Evolutionary conservation across 2,888 invertebrate species (phyloP).

Genomic region (Slavum lentiscoides): DNA sequence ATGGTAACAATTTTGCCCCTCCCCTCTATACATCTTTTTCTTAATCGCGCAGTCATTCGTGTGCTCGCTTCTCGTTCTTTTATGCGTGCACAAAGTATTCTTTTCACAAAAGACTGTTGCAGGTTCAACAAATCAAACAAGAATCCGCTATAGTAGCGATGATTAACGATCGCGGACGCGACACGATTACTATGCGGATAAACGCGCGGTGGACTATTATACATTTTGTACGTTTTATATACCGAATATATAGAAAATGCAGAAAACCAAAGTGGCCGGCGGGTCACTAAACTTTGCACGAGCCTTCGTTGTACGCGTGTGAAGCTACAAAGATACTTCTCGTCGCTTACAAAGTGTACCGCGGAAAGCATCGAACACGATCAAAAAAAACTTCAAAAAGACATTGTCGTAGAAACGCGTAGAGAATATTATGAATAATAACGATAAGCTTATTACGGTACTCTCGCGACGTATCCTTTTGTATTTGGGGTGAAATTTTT

Average conservation of each 20-base stretch:
- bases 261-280: conserved; percentile 13
- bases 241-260: background rate
- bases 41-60: conserved; percentile 34
- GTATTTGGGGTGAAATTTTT: no score
- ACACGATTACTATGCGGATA: conserved; percentile 50
- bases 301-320: background rate
- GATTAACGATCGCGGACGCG: conserved; percentile 48
- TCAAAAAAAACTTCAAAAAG: no score
- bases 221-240: background rate
- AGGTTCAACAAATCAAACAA: conserved; percentile 1
- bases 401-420: background rate
- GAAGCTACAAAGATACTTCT: no score
- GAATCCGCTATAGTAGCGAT: conserved; percentile 8
- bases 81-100: conserved; percentile 26
- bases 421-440: background rate
- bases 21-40: background rate
- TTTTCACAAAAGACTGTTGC: conserved; percentile 32
- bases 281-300: conserved; percentile 53
- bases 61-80: conserved; percentile 21
- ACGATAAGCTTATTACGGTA: conserved; percentile 1
- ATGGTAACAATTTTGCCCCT: conserved; percentile 16
- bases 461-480: background rate
- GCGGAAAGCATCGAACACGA: no score
- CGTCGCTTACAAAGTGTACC: background rate
- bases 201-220: background rate